A percentile compares a stretch with the other conserved stretches of the same genome.
phyloP scores from a whole-genome alignment of 2,888 invertebrate species.

The Coronaproctus castanopsis region DNA sequence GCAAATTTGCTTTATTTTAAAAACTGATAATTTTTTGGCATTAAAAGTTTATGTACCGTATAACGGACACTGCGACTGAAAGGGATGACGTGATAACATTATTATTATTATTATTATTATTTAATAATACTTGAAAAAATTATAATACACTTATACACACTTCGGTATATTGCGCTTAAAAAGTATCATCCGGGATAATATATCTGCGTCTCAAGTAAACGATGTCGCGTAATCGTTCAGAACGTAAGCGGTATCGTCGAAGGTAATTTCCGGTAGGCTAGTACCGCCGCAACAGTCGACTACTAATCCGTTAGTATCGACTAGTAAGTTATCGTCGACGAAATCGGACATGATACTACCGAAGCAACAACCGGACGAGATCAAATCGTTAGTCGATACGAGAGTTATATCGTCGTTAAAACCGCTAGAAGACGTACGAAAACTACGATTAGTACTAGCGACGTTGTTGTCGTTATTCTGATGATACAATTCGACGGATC shows the following conservation, averaged over 20 bases:
- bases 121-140: no score
- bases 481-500: not conserved
- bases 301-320: not conserved
- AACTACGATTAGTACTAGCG: not conserved
- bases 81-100: no score
- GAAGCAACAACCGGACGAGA: not conserved
- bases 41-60: no score
- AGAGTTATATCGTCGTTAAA: not conserved
- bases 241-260: conserved; percentile 11
- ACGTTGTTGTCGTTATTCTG: not conserved
- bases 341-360: conserved; percentile 4
- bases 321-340: not conserved
- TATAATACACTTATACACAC: no score
- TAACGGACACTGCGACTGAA: no score
- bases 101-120: no score
- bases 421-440: not conserved
- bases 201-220: not conserved
- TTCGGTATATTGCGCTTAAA: no score
- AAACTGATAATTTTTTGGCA: no score
- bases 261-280: conserved; percentile 9
- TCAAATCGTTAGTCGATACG: conserved; percentile 7
- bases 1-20: no score
- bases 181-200: no score
- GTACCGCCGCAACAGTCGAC: conserved; percentile 1
- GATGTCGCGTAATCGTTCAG: not conserved